Evolutionary conservation across 2,797 vertebrate genomes (phyloP).

Genomic region (Semaprochilodus insignis): DNA sequence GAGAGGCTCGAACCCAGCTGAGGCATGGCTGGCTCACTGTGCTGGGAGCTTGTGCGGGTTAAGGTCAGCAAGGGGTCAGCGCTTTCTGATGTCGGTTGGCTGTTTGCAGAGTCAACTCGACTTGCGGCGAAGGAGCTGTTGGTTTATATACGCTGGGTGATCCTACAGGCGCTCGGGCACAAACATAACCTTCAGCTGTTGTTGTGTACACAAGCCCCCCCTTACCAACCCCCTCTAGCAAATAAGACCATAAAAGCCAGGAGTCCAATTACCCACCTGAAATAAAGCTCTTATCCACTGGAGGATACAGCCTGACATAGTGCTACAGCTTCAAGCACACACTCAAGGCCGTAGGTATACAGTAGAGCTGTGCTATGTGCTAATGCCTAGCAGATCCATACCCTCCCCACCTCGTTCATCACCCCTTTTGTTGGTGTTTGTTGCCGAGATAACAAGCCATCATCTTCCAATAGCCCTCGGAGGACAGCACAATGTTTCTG

Average conservation of each 20-base stretch:
- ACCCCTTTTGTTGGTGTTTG: constrained; percentile 80
- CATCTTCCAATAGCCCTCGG: constrained; percentile 57
- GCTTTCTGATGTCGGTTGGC: constrained; percentile 33
- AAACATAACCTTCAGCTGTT: constrained; percentile 60
- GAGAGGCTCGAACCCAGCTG: constrained; percentile 36
- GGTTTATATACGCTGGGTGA: constrained; percentile 29
- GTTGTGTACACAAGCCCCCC: constrained; percentile 55
- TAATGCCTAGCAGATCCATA: constrained; percentile 68
- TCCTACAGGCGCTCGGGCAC: constrained; percentile 42
- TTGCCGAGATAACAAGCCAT: constrained; percentile 87
- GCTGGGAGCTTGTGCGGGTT: constrained; percentile 2
- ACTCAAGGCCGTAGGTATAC: constrained; percentile 54
- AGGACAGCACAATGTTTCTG: constrained; percentile 53
- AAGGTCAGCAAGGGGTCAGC: constrained; percentile 42
- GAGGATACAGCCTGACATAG: constrained; percentile 56
- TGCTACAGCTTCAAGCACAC: constrained; percentile 45
- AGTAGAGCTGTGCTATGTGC: constrained; percentile 32
- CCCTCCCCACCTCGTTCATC: constrained; percentile 71
- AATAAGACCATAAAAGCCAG: constrained; percentile 62
- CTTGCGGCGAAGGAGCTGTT: constrained; percentile 20
- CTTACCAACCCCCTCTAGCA: constrained; percentile 16
- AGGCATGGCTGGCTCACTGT: not conserved
- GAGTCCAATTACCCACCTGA: constrained; percentile 63
- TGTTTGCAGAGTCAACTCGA: constrained; percentile 39
- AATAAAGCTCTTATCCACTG: constrained; percentile 61